Conservation (phyloP, 2,888 invertebrate genomes). For the Stenotaenia linearis region DNA sequence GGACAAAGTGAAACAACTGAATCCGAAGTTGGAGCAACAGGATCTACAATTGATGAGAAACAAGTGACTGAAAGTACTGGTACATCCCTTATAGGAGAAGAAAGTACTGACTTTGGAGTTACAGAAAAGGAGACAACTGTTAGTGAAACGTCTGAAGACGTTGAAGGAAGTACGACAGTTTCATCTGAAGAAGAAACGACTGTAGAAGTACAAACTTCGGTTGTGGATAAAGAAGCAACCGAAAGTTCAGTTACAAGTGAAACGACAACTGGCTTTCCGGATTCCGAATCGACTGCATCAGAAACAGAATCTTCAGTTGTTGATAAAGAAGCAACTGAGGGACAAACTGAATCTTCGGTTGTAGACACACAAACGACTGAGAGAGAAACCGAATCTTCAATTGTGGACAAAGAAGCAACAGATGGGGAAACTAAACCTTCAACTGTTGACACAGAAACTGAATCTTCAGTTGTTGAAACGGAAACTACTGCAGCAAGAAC, state of each 20-base stretch:
- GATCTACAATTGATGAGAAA: not conserved
- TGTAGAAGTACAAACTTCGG: too few relatives aligned
- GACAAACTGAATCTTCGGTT: not conserved
- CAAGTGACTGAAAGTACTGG: not conserved
- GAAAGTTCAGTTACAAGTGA: slow-evolving; percentile 32
- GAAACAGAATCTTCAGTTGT: not conserved
- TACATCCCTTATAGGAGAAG: too few relatives aligned
- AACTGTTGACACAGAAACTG: not conserved
- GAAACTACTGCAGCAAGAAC: not conserved
- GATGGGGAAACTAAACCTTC: not conserved
- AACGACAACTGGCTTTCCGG: slow-evolving; percentile 16
- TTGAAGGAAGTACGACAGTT: too few relatives aligned
- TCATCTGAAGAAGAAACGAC: slow-evolving; percentile 34
- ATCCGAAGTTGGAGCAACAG: too few relatives aligned
- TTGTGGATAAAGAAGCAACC: not conserved
- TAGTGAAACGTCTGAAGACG: slow-evolving; percentile 17
- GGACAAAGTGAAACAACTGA: slow-evolving; percentile 29
- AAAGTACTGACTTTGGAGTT: too few relatives aligned
- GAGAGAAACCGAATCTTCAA: not conserved
- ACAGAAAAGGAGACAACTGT: slow-evolving; percentile 30
- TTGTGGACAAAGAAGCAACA: not conserved
- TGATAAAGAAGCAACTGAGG: not conserved
- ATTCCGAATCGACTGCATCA: not conserved
- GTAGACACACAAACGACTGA: not conserved
- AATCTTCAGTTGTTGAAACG: not conserved